Evolutionary conservation across 2,888 invertebrate species (phyloP).

Genomic region (Athalia circularis): DNA sequence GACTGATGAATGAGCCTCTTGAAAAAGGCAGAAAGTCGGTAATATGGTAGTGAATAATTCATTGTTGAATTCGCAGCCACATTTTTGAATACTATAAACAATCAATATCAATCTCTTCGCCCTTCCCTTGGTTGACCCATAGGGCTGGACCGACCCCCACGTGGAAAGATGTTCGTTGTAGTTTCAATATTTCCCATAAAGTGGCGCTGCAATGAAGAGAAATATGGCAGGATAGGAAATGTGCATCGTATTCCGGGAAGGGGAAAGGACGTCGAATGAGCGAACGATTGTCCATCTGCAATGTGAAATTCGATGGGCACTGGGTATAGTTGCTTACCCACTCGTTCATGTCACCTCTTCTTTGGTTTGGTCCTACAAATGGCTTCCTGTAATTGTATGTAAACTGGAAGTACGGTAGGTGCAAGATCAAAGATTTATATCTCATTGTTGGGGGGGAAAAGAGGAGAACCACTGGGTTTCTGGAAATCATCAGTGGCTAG

Average conservation of each 20-base stretch:
- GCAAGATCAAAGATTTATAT: neutral
- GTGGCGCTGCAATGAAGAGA: conserved; percentile 26
- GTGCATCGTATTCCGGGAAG: neutral
- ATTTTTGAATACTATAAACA: neutral
- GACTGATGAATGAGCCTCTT: neutral
- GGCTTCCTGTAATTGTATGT: conserved; percentile 41
- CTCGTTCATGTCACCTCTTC: conserved; percentile 42
- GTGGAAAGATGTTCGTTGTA: conserved; percentile 4
- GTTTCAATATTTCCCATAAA: conserved; percentile 8
- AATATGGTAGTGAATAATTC: no score
- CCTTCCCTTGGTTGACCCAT: neutral
- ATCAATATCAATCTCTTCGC: neutral
- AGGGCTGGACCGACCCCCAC: neutral
- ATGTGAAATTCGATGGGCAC: conserved; percentile 38
- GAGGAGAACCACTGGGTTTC: conserved; percentile 65
- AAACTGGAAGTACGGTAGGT: conserved; percentile 37
- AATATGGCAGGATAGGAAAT: neutral
- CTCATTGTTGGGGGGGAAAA: neutral
- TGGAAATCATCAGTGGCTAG: conserved; percentile 70
- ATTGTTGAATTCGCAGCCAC: no score
- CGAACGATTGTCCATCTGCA: conserved; percentile 38
- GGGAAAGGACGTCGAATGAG: conserved; percentile 21
- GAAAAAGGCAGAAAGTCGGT: neutral
- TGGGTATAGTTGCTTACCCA: conserved; percentile 22
- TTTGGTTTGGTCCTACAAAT: conserved; percentile 35